Evolutionary conservation across 37 sponge, comb jelly and placozoan species (phyloP).

Genomic region (Theonella swinhoei): DNA sequence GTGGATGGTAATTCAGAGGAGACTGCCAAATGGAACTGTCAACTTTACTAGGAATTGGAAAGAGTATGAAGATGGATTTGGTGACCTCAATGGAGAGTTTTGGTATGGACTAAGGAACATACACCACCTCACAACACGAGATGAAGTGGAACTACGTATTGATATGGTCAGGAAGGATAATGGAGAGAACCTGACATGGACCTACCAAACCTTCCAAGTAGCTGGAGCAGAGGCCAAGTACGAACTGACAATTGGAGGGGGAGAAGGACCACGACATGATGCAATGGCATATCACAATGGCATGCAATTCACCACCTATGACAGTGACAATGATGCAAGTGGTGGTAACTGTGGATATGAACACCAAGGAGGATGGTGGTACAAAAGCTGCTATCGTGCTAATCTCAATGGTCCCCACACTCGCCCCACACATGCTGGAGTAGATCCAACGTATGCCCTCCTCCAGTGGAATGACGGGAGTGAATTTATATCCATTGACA

Average conservation of each 20-base stretch:
- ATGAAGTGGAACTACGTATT: neutral
- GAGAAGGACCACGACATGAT: slow-evolving; percentile 5
- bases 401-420: slow-evolving; percentile 37
- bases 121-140: slow-evolving; percentile 26
- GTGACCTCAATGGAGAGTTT: slow-evolving; percentile 20
- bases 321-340: slow-evolving; percentile 14
- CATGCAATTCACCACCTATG: slow-evolving; percentile 13
- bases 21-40: neutral
- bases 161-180: neutral
- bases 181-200: neutral
- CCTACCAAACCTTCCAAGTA: slow-evolving; percentile 12
- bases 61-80: slow-evolving; percentile 47
- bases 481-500: neutral
- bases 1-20: slow-evolving; percentile 25
- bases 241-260: slow-evolving; percentile 15
- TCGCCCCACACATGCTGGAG: neutral
- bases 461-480: neutral
- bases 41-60: slow-evolving; percentile 21
- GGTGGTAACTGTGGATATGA: neutral
- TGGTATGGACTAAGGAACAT: slow-evolving; percentile 36
- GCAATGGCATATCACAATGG: slow-evolving; percentile 30
- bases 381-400: neutral
- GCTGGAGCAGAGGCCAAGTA: slow-evolving; percentile 22
- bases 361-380: slow-evolving; percentile 36
- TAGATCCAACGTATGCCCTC: neutral